Base-by-base conservation (phyloP, 1,140 invertebrate genomes). In the Cepaea nemoralis region DNA sequence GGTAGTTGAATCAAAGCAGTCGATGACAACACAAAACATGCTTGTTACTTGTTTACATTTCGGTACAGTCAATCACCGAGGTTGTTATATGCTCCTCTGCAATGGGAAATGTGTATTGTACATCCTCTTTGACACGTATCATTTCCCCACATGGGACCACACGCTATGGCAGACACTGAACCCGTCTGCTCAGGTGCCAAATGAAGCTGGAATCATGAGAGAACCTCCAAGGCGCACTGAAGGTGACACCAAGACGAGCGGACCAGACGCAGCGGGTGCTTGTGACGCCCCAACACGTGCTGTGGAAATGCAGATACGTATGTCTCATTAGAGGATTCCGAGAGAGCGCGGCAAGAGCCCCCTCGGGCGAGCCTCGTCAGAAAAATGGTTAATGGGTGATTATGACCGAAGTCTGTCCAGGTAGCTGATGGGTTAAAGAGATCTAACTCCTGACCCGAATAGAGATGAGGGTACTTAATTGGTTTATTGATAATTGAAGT, bases 381-480 rank as follows among this genome's bases (percentile, higher is more conserved):
- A 63, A 63, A 63, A 63, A 63, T 27, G 59, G 59, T 63, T 63
- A 31, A 63, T 63, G 27, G n/a, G 59, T 6, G 59, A 63, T 63
- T 31, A 63, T 63, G 50, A 55, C 16, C 6, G 59, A 63, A 63
- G 27, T 63, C 22, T 27, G 59, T 1, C n/a, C n/a, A 27, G n/a
- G n/a, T 31, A 27, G 59, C 27, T 31, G 5, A 27, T 31, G 27
- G 59, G n/a, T 63, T 63, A 27, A 63, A 63, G 27, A 31, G 33
- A 63, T 63, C 33, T 27, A 63, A 27, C 1, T 16, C 59, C 2
- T 31, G 6, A 16, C 27, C 5, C 27, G 59, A 6, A 5, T 10
- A 16, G 27, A 10, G 2, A 31, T 27, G 27, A 63, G 3, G 59
- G n/a, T 63, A 63, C 27, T 63, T 63, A 31, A 8, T n/a, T n/a